Base-by-base conservation (phyloP, 2,113 vertebrate genomes). In the Typhlomys cinereus region DNA sequence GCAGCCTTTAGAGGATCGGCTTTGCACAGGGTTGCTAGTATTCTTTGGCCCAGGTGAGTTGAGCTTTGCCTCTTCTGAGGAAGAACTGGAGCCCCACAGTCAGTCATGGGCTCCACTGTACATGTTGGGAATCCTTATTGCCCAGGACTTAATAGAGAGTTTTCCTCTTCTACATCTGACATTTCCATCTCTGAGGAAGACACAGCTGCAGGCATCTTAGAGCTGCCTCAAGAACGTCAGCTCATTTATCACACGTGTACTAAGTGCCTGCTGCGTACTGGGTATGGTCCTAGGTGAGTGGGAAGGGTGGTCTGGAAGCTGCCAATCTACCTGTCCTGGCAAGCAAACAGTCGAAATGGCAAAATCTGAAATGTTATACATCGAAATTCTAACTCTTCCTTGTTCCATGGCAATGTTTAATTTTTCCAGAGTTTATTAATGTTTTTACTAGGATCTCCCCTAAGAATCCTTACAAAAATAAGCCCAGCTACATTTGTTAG, bases 371-470 rank as follows among this genome's bases (percentile, higher is more conserved):
- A 64, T 27, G 20, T 14, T 48, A 39, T 31, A 12, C 27, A 36
- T 14, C 44, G 64, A 52, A 80, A n/a, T 61, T 29, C 34, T 75
- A 18, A 75, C 27, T 75, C 36, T 82, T 94, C 46, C 74, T 95
- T 75, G 34, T 83, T 64, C 46, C 2, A 17, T 4, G 5, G 41
- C 52, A 74, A 18, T 52, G 13, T 48, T 88, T 73, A 61, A 50
- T 79, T 57, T 76, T 34, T 94, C 59, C 27, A 73, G 76, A 76
- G 71, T 59, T 93, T 85, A 82, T 7, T 46, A 17, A 71, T 41
- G 25, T 12, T 83, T 90, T 84, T 36, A 71, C 13, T 64, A 78
- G 4, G 0, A 36, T 11, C 44, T n/a, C n/a, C 75, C 44, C 8
- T 46, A n/a, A n/a, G n/a, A n/a, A n/a, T n/a, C n/a, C n/a, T n/a